These are phyloP conservation scores for Buceros bicornis DNA, from an alignment of 2,797 vertebrate genomes.

Conservation along the genomic window DNA sequence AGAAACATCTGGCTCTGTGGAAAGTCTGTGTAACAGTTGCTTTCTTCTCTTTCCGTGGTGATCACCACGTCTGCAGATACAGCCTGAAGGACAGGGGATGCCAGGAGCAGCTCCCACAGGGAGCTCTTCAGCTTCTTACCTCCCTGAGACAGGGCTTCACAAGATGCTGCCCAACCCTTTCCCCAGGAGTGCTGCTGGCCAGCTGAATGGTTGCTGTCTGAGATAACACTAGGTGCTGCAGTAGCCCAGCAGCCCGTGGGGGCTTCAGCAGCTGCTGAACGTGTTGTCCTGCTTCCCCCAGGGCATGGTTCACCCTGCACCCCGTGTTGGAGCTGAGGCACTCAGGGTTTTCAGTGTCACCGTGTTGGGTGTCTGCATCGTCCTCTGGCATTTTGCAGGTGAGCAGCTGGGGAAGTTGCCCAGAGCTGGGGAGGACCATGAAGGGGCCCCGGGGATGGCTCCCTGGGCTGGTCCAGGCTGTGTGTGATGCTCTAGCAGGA, in stretches of 20 bases:
- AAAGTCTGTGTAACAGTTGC: background rate
- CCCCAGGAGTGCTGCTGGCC: background rate
- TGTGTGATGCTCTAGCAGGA: background rate
- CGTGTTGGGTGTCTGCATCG: background rate
- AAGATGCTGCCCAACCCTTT: background rate
- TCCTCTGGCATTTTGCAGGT: background rate
- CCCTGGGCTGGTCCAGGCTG: background rate
- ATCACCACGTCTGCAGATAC: background rate
- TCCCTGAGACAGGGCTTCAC: background rate
- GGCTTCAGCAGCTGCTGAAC: background rate
- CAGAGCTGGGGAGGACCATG: fast-evolving
- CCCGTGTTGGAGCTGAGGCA: background rate
- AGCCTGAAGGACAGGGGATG: background rate
- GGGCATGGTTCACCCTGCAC: background rate
- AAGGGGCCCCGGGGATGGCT: background rate
- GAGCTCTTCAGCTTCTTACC: background rate
- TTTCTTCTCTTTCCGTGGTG: background rate
- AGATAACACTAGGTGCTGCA: background rate
- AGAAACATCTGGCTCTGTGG: background rate
- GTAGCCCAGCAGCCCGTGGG: background rate
- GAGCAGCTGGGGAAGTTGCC: background rate
- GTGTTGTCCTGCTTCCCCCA: fast-evolving
- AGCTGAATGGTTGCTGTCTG: background rate
- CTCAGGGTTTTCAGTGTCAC: background rate
- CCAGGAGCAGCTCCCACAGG: background rate